Evolutionary conservation across 2,113 vertebrate genomes (phyloP).

Genomic region (Lates calcarifer): DNA sequence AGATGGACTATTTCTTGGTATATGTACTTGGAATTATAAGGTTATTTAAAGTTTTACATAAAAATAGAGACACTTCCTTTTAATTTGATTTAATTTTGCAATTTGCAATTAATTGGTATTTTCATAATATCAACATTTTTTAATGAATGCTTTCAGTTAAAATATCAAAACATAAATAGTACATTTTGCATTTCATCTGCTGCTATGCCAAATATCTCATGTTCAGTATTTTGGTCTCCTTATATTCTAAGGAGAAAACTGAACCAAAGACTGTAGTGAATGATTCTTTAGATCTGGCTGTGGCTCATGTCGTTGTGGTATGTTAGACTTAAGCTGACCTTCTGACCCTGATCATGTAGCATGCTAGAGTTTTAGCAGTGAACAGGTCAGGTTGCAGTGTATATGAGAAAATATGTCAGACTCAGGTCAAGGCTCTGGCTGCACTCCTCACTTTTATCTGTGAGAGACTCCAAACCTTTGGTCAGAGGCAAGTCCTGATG

Average conservation of each 20-base stretch:
- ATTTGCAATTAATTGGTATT: too few species aligned
- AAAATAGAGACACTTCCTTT: background rate
- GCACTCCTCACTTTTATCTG: slow-evolving; percentile 12
- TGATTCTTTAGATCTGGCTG: background rate
- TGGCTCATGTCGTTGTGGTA: background rate
- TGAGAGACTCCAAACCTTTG: slow-evolving; percentile 29
- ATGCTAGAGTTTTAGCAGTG: background rate
- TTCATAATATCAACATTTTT: too few species aligned
- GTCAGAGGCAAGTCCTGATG: slow-evolving; percentile 17
- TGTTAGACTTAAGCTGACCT: background rate
- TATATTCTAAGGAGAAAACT: background rate
- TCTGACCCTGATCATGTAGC: slow-evolving; percentile 28
- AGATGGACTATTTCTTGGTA: too few species aligned
- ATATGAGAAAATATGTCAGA: background rate
- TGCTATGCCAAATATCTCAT: too few species aligned
- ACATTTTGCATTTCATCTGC: background rate
- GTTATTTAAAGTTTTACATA: background rate
- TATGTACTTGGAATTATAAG: background rate
- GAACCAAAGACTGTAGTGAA: background rate
- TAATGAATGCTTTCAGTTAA: background rate
- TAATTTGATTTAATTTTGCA: too few species aligned
- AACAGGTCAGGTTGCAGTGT: slow-evolving; percentile 4
- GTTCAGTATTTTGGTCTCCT: background rate
- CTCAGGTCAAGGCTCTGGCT: background rate
- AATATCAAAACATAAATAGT: background rate